Base-by-base conservation (phyloP, 2,888 invertebrate species). In the Linhomoeus sp. region DNA sequence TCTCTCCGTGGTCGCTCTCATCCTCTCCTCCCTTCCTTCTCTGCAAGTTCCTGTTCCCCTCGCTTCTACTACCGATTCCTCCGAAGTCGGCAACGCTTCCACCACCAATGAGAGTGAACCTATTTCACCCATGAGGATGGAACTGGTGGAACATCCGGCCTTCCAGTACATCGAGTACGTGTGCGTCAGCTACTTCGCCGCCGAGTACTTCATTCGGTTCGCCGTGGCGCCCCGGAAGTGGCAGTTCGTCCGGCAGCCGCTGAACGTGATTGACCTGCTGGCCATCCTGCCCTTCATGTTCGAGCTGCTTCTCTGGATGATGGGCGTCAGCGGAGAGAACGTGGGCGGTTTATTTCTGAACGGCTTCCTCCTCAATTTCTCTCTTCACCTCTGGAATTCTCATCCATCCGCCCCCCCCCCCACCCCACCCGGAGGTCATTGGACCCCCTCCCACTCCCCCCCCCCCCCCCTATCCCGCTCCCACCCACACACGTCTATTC, bases 11-110 rank as follows among this genome's bases (percentile, higher is more conserved):
- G 24, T 22, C 5, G 43, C 24, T 3, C 38, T 47, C 26, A 47
- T 47, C 24, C 9, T 47, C 17, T 29, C 43, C 36, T 47, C 47
- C 9, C 7, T 47, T 14, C 29, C 47, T 7, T 22, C 12, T 17
- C 33, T 47, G 22, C 47, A 47, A 42, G 39, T 39, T 9, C 9
- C 9, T 33, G 12, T 9, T n/a, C n/a, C n/a, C n/a, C n/a, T n/a
- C n/a, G n/a, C n/a, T n/a, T n/a, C n/a, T n/a, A n/a, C n/a, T n/a
- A n/a, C n/a, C n/a, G n/a, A n/a, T n/a, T n/a, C n/a, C n/a, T n/a
- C n/a, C n/a, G n/a, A n/a, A n/a, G n/a, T n/a, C n/a, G n/a, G n/a
- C n/a, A n/a, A n/a, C n/a, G n/a, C n/a, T n/a, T n/a, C n/a, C n/a
- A n/a, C n/a, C n/a, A n/a, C n/a, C n/a, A n/a, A n/a, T n/a, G n/a